Evolutionary conservation across 2,888 invertebrate genomes (phyloP).

Genomic region (Ptycholaimellus sp.): DNA sequence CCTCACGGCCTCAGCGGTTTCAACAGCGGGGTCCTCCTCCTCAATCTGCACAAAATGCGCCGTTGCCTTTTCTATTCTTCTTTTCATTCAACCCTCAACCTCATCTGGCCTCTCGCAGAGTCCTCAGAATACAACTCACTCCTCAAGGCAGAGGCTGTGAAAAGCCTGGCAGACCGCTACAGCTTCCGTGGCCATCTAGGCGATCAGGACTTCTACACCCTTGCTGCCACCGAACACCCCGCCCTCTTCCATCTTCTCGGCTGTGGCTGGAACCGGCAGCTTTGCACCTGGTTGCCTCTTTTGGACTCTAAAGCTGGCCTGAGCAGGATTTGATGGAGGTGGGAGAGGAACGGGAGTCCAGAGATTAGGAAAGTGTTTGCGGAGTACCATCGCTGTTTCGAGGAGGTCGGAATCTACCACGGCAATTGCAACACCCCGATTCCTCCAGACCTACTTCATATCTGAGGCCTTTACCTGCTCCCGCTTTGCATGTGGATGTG

Average conservation of each 20-base stretch:
- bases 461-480: no score
- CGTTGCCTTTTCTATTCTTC: conserved; percentile 14
- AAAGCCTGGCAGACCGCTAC: background rate
- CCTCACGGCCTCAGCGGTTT: conserved; percentile 41
- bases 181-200: conserved; percentile 43
- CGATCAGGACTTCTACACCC: conserved; percentile 55
- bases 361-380: conserved; percentile 48
- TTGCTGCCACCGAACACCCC: conserved; percentile 44
- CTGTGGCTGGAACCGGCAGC: conserved; percentile 54
- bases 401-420: conserved; percentile 43
- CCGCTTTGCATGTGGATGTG: no score
- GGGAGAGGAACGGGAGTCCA: no score
- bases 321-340: no score
- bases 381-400: conserved; percentile 44
- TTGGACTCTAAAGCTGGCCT: no score
- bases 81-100: no score
- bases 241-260: conserved; percentile 46
- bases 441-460: no score
- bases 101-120: no score
- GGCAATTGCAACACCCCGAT: conserved; percentile 51
- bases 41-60: conserved; percentile 41
- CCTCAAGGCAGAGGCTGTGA: conserved; percentile 19
- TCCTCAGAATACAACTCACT: conserved; percentile 39
- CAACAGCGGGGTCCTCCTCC: conserved; percentile 52
- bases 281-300: conserved; percentile 65